phyloP scores from a whole-genome alignment of 2,113 vertebrate species.

The Isurus oxyrinchus region DNA sequence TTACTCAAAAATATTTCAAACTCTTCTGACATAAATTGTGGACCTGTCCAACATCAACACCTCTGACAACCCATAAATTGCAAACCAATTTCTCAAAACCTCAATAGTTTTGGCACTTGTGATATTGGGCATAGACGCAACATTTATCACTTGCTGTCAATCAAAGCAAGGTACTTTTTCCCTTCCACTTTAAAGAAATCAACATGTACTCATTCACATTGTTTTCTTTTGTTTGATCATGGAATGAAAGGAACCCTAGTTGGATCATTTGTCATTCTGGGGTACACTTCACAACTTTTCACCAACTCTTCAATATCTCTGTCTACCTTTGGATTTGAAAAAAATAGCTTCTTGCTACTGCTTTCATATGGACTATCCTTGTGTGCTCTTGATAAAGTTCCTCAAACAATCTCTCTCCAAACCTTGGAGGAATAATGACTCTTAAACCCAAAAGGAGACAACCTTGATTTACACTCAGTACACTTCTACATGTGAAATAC shows the following conservation, averaged over 20 bases:
- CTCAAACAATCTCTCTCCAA: no score
- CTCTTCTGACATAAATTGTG: neutral
- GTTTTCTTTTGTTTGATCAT: neutral
- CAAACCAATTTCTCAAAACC: neutral
- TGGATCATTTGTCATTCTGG: neutral
- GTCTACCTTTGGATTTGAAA: neutral
- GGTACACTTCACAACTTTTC: neutral
- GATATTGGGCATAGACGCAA: neutral
- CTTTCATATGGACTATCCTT: neutral
- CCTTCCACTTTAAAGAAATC: neutral
- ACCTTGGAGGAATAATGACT: neutral
- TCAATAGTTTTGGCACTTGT: neutral
- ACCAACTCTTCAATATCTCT: neutral
- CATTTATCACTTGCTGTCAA: neutral
- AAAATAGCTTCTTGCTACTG: neutral
- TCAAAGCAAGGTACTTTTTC: neutral
- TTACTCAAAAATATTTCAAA: neutral
- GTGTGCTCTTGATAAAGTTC: neutral
- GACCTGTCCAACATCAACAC: neutral
- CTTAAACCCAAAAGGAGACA: neutral
- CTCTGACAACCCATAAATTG: neutral
- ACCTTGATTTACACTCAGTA: neutral
- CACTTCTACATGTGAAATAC: neutral
- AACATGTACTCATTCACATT: neutral
- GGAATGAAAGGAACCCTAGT: neutral